Evolutionary conservation across 1,140 invertebrate genomes (phyloP).

Genomic region (Tetramorium simillimum): DNA sequence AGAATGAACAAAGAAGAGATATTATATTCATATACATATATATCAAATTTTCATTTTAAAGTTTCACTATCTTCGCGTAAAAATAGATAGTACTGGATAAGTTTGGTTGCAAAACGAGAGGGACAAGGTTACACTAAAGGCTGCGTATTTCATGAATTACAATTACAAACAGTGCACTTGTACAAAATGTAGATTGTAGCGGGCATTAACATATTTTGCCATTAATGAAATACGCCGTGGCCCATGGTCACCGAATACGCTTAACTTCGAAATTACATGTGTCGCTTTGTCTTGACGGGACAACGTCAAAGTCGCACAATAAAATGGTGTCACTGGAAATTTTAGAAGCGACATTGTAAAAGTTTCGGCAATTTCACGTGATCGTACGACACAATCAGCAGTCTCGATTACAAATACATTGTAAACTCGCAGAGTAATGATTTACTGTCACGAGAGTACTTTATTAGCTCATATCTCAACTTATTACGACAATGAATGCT

Average conservation of each 20-base stretch:
- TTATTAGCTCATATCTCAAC: neutral
- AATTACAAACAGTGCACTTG: slow-evolving; percentile 70
- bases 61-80: neutral
- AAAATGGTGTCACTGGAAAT: neutral
- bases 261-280: slow-evolving; percentile 54
- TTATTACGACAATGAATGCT: neutral
- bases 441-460: neutral
- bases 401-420: neutral
- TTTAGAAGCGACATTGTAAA: slow-evolving; percentile 21
- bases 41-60: neutral
- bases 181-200: slow-evolving; percentile 74
- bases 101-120: slow-evolving; percentile 3
- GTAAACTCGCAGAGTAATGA: neutral
- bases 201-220: slow-evolving; percentile 69
- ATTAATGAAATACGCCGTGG: slow-evolving; percentile 30
- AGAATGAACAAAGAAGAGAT: neutral
- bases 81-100: neutral
- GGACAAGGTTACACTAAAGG: slow-evolving; percentile 41
- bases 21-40: neutral
- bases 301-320: slow-evolving; percentile 41
- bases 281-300: neutral
- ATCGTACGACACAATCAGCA: neutral
- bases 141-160: slow-evolving; percentile 64
- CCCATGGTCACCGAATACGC: neutral
- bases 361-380: neutral